Conservation (phyloP, 2,888 invertebrate species). For the Bursaphelenchus okinawaensis region DNA sequence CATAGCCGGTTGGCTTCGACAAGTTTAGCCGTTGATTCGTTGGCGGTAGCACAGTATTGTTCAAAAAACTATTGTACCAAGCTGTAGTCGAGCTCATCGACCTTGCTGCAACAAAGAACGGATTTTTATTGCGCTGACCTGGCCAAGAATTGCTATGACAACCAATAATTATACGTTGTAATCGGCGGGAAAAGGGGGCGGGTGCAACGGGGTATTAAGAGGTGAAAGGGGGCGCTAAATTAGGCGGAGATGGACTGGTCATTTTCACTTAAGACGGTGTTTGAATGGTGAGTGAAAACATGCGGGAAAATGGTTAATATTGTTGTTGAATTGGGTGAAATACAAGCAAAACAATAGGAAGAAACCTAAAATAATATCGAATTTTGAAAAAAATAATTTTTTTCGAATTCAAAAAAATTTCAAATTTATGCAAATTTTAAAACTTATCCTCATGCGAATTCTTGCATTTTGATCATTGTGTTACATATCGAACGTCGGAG, state of each 20-base stretch:
- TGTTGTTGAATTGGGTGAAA: no score
- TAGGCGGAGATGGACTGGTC: background rate
- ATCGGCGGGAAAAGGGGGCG: background rate
- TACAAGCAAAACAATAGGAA: no score
- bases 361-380: no score
- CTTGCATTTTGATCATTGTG: no score
- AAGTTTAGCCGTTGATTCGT: background rate
- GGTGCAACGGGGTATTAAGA: background rate
- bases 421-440: no score
- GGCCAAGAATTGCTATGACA: background rate
- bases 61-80: slow-evolving; percentile 9
- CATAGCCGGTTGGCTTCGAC: slow-evolving; percentile 14
- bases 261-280: no score
- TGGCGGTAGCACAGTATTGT: background rate
- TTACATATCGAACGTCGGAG: no score
- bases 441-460: no score
- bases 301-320: no score
- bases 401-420: no score
- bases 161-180: background rate
- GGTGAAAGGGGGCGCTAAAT: background rate
- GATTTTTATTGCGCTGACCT: background rate
- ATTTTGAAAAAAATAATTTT: no score
- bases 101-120: background rate
- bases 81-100: slow-evolving; percentile 11
- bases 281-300: no score